Evolutionary conservation across 2,888 invertebrate species (phyloP).

Genomic region (Diabrotica balteata): DNA sequence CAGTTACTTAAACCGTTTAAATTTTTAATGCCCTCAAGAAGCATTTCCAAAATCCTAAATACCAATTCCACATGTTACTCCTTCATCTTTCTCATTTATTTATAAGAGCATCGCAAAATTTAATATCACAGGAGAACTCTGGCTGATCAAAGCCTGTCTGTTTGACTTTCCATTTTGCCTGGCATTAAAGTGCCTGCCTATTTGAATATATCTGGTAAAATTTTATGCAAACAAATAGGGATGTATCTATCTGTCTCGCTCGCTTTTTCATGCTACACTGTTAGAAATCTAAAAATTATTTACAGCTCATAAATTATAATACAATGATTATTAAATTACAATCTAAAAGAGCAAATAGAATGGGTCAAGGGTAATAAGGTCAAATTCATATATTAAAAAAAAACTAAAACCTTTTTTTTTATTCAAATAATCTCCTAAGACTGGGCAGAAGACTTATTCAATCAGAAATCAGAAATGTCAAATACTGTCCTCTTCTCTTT

Average conservation of each 20-base stretch:
- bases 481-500: no score
- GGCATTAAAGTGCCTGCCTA: slow-evolving; percentile 36
- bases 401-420: no score
- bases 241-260: slow-evolving; percentile 8
- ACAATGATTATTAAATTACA: no score
- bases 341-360: no score
- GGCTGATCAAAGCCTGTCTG: slow-evolving; percentile 38
- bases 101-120: slow-evolving; percentile 27
- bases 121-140: slow-evolving; percentile 33
- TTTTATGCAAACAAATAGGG: slow-evolving; percentile 36
- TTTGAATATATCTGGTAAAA: slow-evolving; percentile 35
- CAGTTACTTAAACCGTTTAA: no score
- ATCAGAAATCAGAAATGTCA: no score
- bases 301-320: no score
- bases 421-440: no score
- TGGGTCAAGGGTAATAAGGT: no score
- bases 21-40: not conserved
- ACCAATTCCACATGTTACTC: slow-evolving; percentile 13
- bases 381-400: no score
- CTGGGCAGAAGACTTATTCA: no score
- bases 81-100: slow-evolving; percentile 19
- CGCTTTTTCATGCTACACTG: slow-evolving; percentile 3
- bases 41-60: not conserved
- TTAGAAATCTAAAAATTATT: not conserved
- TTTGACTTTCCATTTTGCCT: slow-evolving; percentile 37